Percentiles rank a stretch among this genome's conserved stretches.
Conservation (phyloP, 1,140 invertebrate species). For the Atta colombica region DNA sequence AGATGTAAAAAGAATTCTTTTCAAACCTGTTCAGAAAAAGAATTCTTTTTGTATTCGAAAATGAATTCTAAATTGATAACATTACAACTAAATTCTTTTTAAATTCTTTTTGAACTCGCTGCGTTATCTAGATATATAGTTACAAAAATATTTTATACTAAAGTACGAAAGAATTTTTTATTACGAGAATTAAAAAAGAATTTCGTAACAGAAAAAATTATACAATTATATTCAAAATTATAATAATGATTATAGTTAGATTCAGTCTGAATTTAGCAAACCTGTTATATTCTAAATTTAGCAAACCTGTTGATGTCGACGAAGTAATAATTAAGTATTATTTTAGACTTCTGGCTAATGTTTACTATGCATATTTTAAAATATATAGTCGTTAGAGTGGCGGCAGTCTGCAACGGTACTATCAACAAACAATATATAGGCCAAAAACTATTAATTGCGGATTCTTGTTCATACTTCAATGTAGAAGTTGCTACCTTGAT, state of each 20-base stretch:
- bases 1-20: no score
- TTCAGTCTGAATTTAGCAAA: constrained; percentile 9
- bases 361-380: constrained; percentile 50
- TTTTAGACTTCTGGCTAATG: constrained; percentile 16
- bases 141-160: background rate
- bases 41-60: no score
- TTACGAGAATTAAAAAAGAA: background rate
- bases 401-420: background rate
- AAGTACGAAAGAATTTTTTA: background rate
- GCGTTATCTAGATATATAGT: background rate
- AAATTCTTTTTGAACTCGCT: no score
- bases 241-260: background rate
- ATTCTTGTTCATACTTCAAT: constrained; percentile 1
- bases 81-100: no score
- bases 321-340: constrained; percentile 13
- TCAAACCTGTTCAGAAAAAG: no score
- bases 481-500: constrained; percentile 10
- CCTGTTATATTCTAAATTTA: constrained; percentile 26
- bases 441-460: constrained; percentile 27
- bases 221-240: background rate
- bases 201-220: background rate
- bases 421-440: constrained; percentile 26
- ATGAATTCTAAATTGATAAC: no score
- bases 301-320: constrained; percentile 10
- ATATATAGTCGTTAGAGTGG: background rate